These are phyloP conservation scores for Adelges cooleyi DNA, from an alignment of 1,140 invertebrate genomes.

Conservation along the genomic window DNA sequence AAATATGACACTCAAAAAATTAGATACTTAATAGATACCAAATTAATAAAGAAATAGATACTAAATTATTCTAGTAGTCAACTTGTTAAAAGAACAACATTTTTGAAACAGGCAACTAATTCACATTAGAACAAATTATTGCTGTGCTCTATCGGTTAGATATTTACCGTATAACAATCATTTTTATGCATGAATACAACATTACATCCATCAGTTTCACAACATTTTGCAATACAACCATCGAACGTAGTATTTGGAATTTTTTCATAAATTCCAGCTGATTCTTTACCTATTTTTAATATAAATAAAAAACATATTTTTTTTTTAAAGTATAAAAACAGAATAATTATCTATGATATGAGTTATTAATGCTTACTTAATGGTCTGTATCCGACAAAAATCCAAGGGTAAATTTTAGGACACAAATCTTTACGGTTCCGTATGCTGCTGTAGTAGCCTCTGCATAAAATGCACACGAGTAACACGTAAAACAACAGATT, in stretches of 20 bases:
- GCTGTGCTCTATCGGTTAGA: too few relatives aligned
- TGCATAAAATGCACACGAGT: not conserved
- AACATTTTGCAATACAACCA: constrained; percentile 61
- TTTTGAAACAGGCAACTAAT: too few relatives aligned
- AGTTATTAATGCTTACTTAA: not conserved
- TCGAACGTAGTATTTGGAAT: constrained; percentile 44
- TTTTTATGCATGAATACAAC: constrained; percentile 62
- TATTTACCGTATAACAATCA: constrained; percentile 63
- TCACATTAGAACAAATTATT: too few relatives aligned
- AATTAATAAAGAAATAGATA: too few relatives aligned
- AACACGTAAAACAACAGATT: not conserved
- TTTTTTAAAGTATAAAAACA: too few relatives aligned
- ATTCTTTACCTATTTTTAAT: constrained; percentile 46
- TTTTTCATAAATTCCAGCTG: constrained; percentile 49
- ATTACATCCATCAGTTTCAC: constrained; percentile 54
- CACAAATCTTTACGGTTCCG: constrained; percentile 28
- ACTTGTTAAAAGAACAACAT: too few relatives aligned
- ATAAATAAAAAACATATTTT: too few relatives aligned
- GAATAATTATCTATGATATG: too few relatives aligned
- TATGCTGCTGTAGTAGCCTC: not conserved
- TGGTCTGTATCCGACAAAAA: constrained; percentile 27
- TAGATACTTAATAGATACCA: too few relatives aligned
- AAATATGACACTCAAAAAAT: too few relatives aligned
- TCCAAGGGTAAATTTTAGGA: constrained; percentile 29
- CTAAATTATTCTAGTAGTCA: too few relatives aligned